phyloP scores from a whole-genome alignment of 2,888 invertebrate species.

The Mantis religiosa region DNA sequence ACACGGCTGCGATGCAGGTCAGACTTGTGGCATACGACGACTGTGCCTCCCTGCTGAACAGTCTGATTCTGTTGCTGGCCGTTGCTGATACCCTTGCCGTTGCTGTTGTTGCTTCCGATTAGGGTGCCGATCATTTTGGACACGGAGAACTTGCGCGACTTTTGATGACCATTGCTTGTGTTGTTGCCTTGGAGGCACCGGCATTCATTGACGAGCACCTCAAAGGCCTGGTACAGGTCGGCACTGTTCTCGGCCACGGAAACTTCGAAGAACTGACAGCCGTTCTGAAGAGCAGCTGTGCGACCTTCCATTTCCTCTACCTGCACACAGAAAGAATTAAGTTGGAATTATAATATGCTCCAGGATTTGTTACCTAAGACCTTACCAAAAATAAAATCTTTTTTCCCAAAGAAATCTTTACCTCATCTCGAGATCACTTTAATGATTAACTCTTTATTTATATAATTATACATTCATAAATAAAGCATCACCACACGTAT shows the following conservation, averaged over 20 bases:
- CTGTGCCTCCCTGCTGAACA: constrained; percentile 52
- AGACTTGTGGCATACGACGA: constrained; percentile 57
- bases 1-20: constrained; percentile 56
- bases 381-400: too few species aligned
- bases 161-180: constrained; percentile 47
- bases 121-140: constrained; percentile 75
- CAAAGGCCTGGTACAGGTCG: constrained; percentile 69
- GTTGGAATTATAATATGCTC: too few species aligned
- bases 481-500: too few species aligned
- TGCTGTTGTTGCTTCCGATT: constrained; percentile 54
- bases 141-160: constrained; percentile 67
- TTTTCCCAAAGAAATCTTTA: too few species aligned
- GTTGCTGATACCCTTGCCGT: constrained; percentile 10
- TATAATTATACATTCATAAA: too few species aligned
- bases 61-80: constrained; percentile 42
- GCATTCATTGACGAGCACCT: constrained; percentile 63
- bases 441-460: too few species aligned
- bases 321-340: constrained; percentile 45
- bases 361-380: too few species aligned
- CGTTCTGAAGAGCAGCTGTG: constrained; percentile 60
- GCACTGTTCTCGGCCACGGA: constrained; percentile 75
- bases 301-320: constrained; percentile 69
- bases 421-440: too few species aligned
- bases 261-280: constrained; percentile 74
- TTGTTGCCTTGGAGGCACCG: constrained; percentile 43